Evolutionary conservation across 2,797 vertebrate species (phyloP), one percentile per base, ranked within the genome.

Genomic region (Oryzias dopingdopingensis): DNA sequence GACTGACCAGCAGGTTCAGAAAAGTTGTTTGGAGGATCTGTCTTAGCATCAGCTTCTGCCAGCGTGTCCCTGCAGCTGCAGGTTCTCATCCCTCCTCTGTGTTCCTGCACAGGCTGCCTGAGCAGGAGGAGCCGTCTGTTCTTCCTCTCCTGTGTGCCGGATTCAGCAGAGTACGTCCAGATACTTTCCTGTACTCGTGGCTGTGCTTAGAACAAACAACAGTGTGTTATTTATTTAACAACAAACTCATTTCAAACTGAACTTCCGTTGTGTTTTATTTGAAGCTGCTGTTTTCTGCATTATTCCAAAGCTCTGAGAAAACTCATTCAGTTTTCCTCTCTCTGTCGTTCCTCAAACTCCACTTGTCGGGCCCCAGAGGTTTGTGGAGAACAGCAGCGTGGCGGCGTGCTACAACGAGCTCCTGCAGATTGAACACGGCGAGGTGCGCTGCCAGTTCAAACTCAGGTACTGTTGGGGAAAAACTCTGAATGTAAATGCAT

Each of bases 371-470:
- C 68, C 67, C 48, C 79, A 97, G 96, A 93, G 93, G 91, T 98
- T 93, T 89, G 84, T 90, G 87, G 96, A 96, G 90, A 97, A 95
- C 70, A 93, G 87, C 90, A 96, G 91, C 16, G 82, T 95, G 76
- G 89, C 91, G 16, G 93, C 92, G 71, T 98, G 96, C 87, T 98
- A 95, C 80, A 98, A 98, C 77, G 96, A 98, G 83, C 90, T 98
- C 77, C 64, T 98, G 67, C 96, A 98, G 88, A 92, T 96, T 67
- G 95, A 96, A 70, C 93, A 94, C 0, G 95, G 95, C 44, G 95
- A 98, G 84, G 96, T 96, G 77, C 92, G 92, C 74, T 96, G 94
- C 72, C 96, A 94, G 80, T 98, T 96, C 87, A 98, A 98, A 86
- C 89, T 98, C 87, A 92, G 96, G 96, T 98, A 94, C 43, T 16